Evolutionary conservation across 2,113 vertebrate genomes (phyloP).

Genomic region (Chiloscyllium plagiosum): DNA sequence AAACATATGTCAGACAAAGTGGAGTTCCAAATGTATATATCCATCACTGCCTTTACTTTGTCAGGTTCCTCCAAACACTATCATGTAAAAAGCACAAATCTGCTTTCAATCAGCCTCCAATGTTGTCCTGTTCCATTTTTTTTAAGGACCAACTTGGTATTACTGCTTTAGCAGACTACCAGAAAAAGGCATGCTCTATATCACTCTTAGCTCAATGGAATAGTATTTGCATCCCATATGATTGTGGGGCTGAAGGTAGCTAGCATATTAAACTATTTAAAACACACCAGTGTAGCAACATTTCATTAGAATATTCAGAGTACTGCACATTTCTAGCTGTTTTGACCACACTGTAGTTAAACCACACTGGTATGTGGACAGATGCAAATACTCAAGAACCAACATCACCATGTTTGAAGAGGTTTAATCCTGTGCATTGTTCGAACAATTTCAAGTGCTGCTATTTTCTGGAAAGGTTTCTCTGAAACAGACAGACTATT

Average conservation of each 20-base stretch:
- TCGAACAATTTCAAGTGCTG: background rate
- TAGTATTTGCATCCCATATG: background rate
- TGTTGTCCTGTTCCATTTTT: background rate
- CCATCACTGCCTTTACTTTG: background rate
- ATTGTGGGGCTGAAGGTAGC: background rate
- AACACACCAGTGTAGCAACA: background rate
- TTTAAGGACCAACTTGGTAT: background rate
- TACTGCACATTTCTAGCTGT: background rate
- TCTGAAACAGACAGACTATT: slow-evolving; percentile 1
- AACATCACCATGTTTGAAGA: background rate
- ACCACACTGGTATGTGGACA: background rate
- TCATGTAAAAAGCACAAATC: background rate
- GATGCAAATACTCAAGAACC: background rate
- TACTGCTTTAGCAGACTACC: no score
- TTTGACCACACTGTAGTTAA: no score
- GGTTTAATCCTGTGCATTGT: background rate
- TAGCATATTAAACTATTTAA: background rate
- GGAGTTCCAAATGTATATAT: background rate
- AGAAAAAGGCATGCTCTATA: background rate
- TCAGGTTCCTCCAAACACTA: background rate
- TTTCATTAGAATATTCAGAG: background rate
- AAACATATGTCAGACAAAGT: background rate
- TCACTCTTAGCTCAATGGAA: background rate
- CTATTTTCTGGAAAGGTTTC: background rate
- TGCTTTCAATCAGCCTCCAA: background rate